phyloP scores from a whole-genome alignment of 2,797 vertebrate genomes.

The Ispidina picta region DNA sequence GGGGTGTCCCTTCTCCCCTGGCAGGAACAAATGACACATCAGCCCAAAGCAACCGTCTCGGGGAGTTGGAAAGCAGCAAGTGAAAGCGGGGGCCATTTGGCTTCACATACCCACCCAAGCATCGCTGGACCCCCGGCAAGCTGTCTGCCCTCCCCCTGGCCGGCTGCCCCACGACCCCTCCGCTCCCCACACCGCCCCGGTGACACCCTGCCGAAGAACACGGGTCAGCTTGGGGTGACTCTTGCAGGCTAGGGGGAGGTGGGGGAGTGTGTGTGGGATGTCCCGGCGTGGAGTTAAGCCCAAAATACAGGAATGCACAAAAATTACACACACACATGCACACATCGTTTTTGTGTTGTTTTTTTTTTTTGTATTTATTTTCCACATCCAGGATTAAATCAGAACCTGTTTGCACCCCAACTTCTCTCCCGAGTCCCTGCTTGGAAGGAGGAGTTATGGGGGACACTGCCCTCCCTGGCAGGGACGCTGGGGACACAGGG shows the following conservation, averaged over 20 bases:
- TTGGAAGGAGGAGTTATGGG: not conserved
- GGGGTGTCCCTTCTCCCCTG: slow-evolving; percentile 2
- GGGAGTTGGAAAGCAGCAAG: not conserved
- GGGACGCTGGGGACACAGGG: not conserved
- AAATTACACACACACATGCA: too few species aligned
- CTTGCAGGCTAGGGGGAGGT: not conserved
- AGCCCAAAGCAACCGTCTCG: not conserved
- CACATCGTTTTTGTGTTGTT: too few species aligned
- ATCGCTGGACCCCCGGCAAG: not conserved
- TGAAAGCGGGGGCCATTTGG: not conserved
- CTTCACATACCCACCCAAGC: not conserved
- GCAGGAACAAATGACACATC: slow-evolving; percentile 33
- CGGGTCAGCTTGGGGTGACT: not conserved
- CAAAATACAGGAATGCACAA: not conserved
- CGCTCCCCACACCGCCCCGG: fast-evolving
- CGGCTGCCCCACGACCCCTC: not conserved
- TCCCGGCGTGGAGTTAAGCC: not conserved
- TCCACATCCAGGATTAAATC: not conserved
- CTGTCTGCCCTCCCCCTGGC: not conserved
- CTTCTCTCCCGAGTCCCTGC: not conserved
- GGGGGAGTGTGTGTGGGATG: not conserved
- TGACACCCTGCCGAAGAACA: not conserved
- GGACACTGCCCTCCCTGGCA: not conserved
- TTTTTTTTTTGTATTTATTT: too few species aligned
- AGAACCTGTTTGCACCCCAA: not conserved